Percentiles rank a stretch among this genome's conserved stretches.
Conservation (phyloP, 2,888 invertebrate genomes). For the Maniola hyperantus region DNA sequence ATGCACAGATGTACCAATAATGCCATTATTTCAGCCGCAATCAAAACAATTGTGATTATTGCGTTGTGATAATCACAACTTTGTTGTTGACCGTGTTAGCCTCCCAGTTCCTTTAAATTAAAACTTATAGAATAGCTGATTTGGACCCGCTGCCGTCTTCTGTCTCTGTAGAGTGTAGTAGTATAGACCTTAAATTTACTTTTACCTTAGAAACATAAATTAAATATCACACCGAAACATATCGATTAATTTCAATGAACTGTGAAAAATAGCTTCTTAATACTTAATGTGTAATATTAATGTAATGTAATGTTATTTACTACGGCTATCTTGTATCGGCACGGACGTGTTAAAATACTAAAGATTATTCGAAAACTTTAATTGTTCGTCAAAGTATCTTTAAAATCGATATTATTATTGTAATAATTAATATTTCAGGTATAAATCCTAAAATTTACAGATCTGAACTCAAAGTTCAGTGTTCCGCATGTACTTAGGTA, state of each 20-base stretch:
- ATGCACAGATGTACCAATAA: too few species aligned
- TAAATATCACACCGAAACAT: slow-evolving; percentile 68
- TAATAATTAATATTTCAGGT: neutral
- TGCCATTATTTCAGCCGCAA: too few species aligned
- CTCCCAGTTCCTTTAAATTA: too few species aligned
- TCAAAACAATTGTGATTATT: too few species aligned
- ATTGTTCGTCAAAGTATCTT: neutral
- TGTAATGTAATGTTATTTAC: slow-evolving; percentile 15
- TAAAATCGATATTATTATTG: neutral
- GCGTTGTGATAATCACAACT: too few species aligned
- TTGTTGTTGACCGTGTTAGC: too few species aligned
- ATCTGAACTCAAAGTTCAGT: neutral
- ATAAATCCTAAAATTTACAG: too few species aligned
- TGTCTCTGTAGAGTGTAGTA: too few species aligned
- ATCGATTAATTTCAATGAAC: slow-evolving; percentile 15
- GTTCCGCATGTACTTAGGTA: neutral
- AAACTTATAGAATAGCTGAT: too few species aligned
- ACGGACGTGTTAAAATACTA: slow-evolving; percentile 2
- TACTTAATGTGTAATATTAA: neutral
- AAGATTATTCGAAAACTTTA: neutral
- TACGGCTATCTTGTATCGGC: slow-evolving; percentile 5
- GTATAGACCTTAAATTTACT: neutral
- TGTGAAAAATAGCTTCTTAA: neutral
- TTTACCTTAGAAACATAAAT: slow-evolving; percentile 29
- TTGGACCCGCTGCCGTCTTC: too few species aligned